Evolutionary conservation across 1,140 invertebrate species (phyloP).

Genomic region (Oncopodura yosiiana): DNA sequence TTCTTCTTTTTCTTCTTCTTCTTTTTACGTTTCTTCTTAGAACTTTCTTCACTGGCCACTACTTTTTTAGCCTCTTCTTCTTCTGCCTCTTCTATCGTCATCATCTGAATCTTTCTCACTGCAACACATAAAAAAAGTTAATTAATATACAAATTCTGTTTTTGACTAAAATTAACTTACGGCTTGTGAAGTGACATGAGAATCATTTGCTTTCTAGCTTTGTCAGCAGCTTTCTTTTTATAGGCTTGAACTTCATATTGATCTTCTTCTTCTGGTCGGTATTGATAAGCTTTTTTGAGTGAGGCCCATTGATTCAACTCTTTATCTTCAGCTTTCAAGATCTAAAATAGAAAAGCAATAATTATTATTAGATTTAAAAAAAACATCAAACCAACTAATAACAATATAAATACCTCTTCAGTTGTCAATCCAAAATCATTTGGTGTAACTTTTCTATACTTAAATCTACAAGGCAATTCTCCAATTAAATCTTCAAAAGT

Average conservation of each 20-base stretch:
- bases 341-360: constrained; percentile 47
- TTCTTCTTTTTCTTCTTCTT: constrained; percentile 26
- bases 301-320: constrained; percentile 93
- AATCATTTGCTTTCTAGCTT: constrained; percentile 66
- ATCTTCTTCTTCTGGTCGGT: constrained; percentile 67
- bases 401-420: constrained; percentile 59
- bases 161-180: constrained; percentile 31
- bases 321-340: constrained; percentile 77
- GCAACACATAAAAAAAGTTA: neutral
- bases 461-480: constrained; percentile 82
- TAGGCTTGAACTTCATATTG: constrained; percentile 66
- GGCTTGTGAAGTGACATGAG: constrained; percentile 67
- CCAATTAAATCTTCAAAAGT: constrained; percentile 91
- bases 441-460: constrained; percentile 76
- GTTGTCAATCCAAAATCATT: constrained; percentile 85
- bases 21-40: constrained; percentile 31
- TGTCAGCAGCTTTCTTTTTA: constrained; percentile 60
- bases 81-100: constrained; percentile 23
- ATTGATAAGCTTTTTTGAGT: constrained; percentile 76
- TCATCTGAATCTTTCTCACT: constrained; percentile 14
- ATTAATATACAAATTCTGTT: neutral
- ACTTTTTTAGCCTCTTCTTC: constrained; percentile 9
- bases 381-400: constrained; percentile 5
- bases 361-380: neutral
- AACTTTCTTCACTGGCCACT: constrained; percentile 28